Evolutionary conservation across 2,113 vertebrate genomes (phyloP).

Genomic region (Montifringilla adamsi): DNA sequence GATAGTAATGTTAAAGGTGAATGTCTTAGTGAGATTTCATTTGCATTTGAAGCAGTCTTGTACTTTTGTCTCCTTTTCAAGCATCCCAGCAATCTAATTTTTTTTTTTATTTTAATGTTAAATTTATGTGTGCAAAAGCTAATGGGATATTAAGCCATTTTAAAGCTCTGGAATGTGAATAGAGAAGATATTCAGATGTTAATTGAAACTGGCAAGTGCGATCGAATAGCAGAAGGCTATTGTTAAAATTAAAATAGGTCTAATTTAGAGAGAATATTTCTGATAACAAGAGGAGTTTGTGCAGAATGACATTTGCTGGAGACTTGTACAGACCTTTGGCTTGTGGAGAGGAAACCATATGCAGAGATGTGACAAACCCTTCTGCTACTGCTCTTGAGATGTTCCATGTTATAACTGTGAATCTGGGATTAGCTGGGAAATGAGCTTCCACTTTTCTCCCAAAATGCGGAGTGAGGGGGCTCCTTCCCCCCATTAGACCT

Average conservation of each 20-base stretch:
- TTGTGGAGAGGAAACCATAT: neutral
- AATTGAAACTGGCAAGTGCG: neutral
- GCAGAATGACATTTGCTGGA: accelerated
- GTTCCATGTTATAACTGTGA: neutral
- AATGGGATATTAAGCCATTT: neutral
- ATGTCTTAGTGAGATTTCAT: neutral
- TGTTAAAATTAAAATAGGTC: neutral
- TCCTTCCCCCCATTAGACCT: neutral
- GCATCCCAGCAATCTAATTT: neutral
- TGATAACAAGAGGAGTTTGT: neutral
- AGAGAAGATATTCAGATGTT: neutral
- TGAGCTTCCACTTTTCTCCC: neutral
- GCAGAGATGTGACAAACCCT: neutral
- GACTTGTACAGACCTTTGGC: neutral
- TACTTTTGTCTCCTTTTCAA: neutral
- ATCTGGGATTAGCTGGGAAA: neutral
- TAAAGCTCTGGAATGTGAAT: neutral
- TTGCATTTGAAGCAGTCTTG: neutral
- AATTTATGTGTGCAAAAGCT: neutral
- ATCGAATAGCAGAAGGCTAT: neutral
- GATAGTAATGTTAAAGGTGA: neutral
- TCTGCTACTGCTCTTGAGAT: neutral
- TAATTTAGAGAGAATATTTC: neutral
- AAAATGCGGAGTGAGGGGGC: neutral
- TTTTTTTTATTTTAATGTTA: neutral